Percentiles rank a stretch among this genome's conserved stretches.
Evolutionary conservation across 30 jellyfish, hydroid and myxozoan genomes (phyloP).

Genomic region (Cassiopea xamachana): DNA sequence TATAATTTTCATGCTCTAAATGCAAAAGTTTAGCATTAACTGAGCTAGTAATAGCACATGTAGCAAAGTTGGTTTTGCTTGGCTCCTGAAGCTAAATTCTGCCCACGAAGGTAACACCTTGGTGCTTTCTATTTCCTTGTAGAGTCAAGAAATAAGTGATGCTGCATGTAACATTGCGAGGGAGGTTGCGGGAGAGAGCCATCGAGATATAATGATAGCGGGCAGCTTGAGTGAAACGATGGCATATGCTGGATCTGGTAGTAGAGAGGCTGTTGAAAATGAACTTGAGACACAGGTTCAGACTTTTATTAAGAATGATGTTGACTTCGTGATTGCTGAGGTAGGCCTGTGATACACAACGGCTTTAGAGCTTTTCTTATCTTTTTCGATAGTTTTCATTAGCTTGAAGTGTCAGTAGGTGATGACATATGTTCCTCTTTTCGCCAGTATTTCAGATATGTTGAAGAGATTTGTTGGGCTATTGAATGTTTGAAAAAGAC

Average conservation of each 20-base stretch:
- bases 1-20: no score
- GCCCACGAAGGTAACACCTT: no score
- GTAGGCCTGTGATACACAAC: not conserved
- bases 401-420: no score
- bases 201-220: constrained; percentile 49
- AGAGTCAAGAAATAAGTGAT: constrained; percentile 54
- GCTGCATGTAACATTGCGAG: constrained; percentile 71
- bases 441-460: constrained; percentile 51
- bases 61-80: no score
- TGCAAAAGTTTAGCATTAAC: no score
- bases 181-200: constrained; percentile 70
- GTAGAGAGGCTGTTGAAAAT: constrained; percentile 39
- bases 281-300: constrained; percentile 33
- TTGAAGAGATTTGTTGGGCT: constrained; percentile 83
- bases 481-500: constrained; percentile 60
- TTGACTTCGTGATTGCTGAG: constrained; percentile 80
- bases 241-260: constrained; percentile 20
- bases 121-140: no score
- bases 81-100: no score
- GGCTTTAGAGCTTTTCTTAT: no score
- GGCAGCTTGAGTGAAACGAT: constrained; percentile 61
- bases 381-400: no score
- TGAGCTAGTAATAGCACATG: no score
- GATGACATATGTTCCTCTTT: no score
- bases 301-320: constrained; percentile 30